phyloP scores from a whole-genome alignment of 1,140 invertebrate genomes.

The Cyclina sinensis region DNA sequence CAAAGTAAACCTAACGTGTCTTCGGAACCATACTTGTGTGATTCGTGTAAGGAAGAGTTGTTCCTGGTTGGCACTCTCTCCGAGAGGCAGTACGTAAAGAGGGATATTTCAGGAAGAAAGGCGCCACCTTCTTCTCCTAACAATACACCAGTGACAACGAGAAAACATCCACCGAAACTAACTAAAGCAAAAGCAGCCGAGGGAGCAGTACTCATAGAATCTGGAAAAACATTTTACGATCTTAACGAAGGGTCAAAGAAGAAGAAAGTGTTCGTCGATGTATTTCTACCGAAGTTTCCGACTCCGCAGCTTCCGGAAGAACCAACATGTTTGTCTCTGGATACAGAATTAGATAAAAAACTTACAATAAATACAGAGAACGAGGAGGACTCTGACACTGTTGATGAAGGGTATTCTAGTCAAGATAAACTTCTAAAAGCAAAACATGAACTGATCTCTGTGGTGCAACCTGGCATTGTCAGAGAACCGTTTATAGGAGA shows the following conservation, averaged over 20 bases:
- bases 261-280: constrained; percentile 71
- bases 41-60: constrained; percentile 45
- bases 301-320: constrained; percentile 38
- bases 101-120: constrained; percentile 39
- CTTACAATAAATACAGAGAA: neutral
- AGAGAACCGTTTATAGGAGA: neutral
- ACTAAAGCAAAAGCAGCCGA: constrained; percentile 14
- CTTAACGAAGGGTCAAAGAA: constrained; percentile 57
- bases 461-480: neutral
- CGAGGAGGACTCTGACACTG: neutral
- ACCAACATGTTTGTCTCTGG: neutral
- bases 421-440: neutral
- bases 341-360: neutral
- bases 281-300: constrained; percentile 70
- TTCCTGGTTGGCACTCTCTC: neutral
- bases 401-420: constrained; percentile 55
- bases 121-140: constrained; percentile 69
- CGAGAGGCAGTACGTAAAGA: constrained; percentile 19
- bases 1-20: neutral
- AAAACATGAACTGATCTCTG: neutral
- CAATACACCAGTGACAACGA: neutral
- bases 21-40: constrained; percentile 39
- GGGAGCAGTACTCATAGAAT: constrained; percentile 62
- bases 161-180: constrained; percentile 34
- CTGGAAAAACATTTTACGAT: constrained; percentile 55